Evolutionary conservation across 2,888 invertebrate species (phyloP), one percentile per base, ranked within the genome.

Genomic region (Falcaria lacertinaria): DNA sequence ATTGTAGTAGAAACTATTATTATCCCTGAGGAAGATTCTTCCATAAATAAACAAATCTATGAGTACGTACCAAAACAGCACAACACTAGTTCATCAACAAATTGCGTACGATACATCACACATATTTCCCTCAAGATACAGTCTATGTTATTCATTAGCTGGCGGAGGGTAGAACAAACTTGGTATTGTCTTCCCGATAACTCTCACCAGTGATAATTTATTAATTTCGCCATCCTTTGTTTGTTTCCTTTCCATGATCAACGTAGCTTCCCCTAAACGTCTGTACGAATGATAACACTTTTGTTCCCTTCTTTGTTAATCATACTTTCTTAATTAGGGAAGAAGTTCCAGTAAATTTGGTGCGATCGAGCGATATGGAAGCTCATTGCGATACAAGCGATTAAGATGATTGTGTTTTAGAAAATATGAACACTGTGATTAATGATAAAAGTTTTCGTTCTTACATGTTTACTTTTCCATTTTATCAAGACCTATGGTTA

Each of bases 321-420:
- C 84, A 87, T 86, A 87, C 82, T 87, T 87, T 80, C 81, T 76
- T 87, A 85, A 87, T 87, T 86, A 87, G 82, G 74, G 83, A 69
- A 80, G 83, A 85, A 80, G 72, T 83, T 78, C 69, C 57, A 64
- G 74, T 69, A 80, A 81, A 84, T 85, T 82, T 75, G 68, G 71
- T 66, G 72, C 74, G 81, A 86, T 84, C 69, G 68, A 47, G 41
- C 77, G 83, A 85, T 86, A 86, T 3, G 8, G 28, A 79, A 70
- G 60, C 39, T 4, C 47, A 46, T 37, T 33, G 22, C 33, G 28
- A 28, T 28, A 11, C 28, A 28, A 28, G 28, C 8, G 7, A 28
- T 28, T 28, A 37, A 25, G 48, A 54, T 42, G 49, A 11, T 28
- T 28, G 28, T 28, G 28, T 28, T 28, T 28, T 11, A 3, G 28